These are phyloP conservation scores for Acestrorhynchus altus DNA, from an alignment of 2,797 vertebrate genomes.

Conservation along the genomic window DNA sequence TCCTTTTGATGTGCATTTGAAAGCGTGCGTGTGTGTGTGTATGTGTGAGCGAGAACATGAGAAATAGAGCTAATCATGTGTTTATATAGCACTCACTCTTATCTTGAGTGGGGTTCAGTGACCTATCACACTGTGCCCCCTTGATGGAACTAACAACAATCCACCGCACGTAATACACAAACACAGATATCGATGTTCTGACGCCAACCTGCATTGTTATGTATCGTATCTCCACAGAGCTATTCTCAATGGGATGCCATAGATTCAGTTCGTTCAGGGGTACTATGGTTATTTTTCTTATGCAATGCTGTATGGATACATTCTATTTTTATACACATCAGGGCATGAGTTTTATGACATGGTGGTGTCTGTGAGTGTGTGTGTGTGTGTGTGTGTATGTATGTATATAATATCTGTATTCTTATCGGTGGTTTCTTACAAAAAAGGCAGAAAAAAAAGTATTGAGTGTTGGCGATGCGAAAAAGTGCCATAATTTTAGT, in stretches of 20 bases:
- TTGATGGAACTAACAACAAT: conserved; percentile 19
- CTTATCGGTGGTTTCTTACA: conserved; percentile 64
- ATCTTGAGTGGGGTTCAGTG: conserved; percentile 68
- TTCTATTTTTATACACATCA: conserved; percentile 84
- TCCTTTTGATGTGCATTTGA: not conserved
- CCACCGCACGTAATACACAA: conserved; percentile 3
- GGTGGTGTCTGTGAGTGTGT: conserved; percentile 66
- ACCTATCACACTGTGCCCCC: conserved; percentile 69
- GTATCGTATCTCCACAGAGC: conserved; percentile 50
- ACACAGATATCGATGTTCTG: conserved; percentile 48
- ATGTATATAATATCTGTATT: conserved; percentile 67
- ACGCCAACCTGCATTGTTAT: conserved; percentile 57
- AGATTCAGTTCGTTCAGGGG: conserved; percentile 58
- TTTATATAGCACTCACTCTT: conserved; percentile 74
- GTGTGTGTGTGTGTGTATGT: conserved; percentile 52
- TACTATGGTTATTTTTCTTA: conserved; percentile 75
- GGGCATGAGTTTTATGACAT: conserved; percentile 75
- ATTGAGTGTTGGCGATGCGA: conserved; percentile 63
- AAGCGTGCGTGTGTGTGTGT: conserved; percentile 11
- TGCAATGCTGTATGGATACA: conserved; percentile 82
- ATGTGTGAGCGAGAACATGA: not conserved
- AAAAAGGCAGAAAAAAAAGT: conserved; percentile 26
- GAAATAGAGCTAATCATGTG: conserved; percentile 64
- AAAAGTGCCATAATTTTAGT: conserved; percentile 79
- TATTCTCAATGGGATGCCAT: conserved; percentile 50